Base-by-base conservation (phyloP, 2,888 invertebrate genomes). In the Caenorhabditis sp. region DNA sequence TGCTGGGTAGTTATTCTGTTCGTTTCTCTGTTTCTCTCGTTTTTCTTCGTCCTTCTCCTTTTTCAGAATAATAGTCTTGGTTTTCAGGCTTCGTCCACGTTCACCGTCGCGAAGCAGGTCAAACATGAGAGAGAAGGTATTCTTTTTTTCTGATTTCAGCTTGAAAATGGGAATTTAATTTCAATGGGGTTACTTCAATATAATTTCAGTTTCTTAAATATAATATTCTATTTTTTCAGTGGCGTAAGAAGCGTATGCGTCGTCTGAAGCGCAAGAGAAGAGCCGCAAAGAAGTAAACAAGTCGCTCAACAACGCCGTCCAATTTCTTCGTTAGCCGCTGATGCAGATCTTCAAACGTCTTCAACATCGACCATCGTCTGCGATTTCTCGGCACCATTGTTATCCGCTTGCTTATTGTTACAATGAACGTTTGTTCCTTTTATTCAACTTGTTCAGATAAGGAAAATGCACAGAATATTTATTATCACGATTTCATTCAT, bases 211-310 rank as follows among this genome's bases (percentile, higher is more conserved):
- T 31, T 31, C 31, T 31, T 31, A 7, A 4, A 31, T 7, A 31
- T 31, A 14, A 50, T 8, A 50, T 17, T 50, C 50, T 31, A 7
- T 53, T 43, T 52, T 77, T 78, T 72, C 70, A 86, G 85, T 86
- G 85, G 86, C 78, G 82, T 64, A 86, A 86, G 83, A 86, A 86
- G 84, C 83, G 86, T 70, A 86, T 86, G 86, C 84, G 86, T 68
- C 83, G 87, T 78, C 80, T 87, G 83, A 87, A 87, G 86, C 83
- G 87, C 66, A 87, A 87, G 82, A 83, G 87, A 70, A 84, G 87
- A 82, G 85, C 85, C 78, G 76, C 79, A 67, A 84, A 84, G 84
- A 84, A 84, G 81, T 84, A 83, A 63, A 73, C 71, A 58, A 66
- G 25, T 59, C 59, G 60, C 59, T 31, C 21, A 23, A 38, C 63